Evolutionary conservation across 2,797 vertebrate genomes (phyloP).

Genomic region (Mus spretus): DNA sequence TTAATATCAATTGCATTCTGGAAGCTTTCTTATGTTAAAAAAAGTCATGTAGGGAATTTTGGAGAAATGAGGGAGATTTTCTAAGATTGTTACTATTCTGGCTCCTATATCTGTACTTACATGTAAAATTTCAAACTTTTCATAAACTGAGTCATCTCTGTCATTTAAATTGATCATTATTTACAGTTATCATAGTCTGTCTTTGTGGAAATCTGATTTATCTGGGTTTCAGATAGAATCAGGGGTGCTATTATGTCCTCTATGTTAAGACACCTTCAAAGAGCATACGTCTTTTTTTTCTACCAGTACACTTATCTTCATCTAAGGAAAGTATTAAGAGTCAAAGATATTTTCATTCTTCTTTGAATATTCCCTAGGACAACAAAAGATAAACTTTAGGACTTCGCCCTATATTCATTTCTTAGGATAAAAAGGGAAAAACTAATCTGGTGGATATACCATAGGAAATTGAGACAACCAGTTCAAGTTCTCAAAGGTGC

Average conservation of each 20-base stretch:
- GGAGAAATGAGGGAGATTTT: slow-evolving; percentile 32
- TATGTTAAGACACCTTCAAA: slow-evolving; percentile 42
- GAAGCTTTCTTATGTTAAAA: background rate
- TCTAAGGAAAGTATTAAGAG: slow-evolving; percentile 5
- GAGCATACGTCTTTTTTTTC: background rate
- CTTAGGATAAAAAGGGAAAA: background rate
- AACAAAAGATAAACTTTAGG: background rate
- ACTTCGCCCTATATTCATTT: background rate
- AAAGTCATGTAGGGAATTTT: slow-evolving; percentile 23
- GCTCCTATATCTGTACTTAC: slow-evolving; percentile 38
- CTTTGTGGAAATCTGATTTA: background rate
- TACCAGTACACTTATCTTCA: background rate
- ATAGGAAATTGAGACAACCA: background rate
- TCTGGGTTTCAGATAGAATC: slow-evolving; percentile 30
- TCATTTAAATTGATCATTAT: slow-evolving; percentile 32
- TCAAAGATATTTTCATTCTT: slow-evolving; percentile 29
- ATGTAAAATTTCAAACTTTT: slow-evolving; percentile 36
- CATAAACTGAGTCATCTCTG: slow-evolving; percentile 15
- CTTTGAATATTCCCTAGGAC: background rate
- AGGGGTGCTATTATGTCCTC: background rate
- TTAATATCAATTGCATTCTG: slow-evolving; percentile 15
- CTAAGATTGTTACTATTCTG: slow-evolving; percentile 39
- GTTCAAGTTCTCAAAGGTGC: background rate
- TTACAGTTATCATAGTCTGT: slow-evolving; percentile 45
- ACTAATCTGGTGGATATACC: background rate